A percentile compares a stretch with the other conserved stretches of the same genome.
Conservation (phyloP, 23 tunicate species). For the Trididemnum miniatum region DNA sequence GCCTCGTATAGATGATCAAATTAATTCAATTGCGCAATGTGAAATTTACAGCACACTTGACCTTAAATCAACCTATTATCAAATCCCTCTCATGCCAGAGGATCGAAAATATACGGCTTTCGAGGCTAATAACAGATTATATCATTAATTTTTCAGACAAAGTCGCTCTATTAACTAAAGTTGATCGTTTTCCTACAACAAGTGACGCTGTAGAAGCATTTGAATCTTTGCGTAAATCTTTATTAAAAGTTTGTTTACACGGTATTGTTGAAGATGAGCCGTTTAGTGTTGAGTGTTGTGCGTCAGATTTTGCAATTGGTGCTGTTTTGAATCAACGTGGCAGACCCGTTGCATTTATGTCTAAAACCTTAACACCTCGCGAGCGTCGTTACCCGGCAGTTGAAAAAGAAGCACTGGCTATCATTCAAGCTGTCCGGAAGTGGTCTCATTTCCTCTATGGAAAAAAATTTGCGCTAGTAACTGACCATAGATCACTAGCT, state of each 20-base stretch:
- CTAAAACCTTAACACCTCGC: not conserved
- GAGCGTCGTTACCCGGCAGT: constrained; percentile 11
- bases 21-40: constrained; percentile 7
- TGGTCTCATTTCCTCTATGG: not conserved
- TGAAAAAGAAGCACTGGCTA: constrained; percentile 18
- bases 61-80: constrained; percentile 27
- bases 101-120: constrained; percentile 36
- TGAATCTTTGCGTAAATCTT: not conserved
- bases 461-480: not conserved
- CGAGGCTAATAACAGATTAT: constrained; percentile 1
- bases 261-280: not conserved
- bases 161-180: constrained; percentile 6
- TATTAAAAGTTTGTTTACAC: constrained; percentile 1
- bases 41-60: constrained; percentile 12
- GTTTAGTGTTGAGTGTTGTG: constrained; percentile 11
- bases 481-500: constrained; percentile 7
- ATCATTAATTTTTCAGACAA: constrained; percentile 28
- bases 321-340: constrained; percentile 23
- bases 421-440: constrained; percentile 35
- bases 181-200: not conserved
- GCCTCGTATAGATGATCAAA: not conserved
- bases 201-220: constrained; percentile 9
- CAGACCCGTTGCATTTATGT: constrained; percentile 15
- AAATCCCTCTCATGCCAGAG: not conserved
- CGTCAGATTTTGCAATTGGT: not conserved